phyloP scores from a whole-genome alignment of 2,888 invertebrate genomes.

The Lasiommata megera region DNA sequence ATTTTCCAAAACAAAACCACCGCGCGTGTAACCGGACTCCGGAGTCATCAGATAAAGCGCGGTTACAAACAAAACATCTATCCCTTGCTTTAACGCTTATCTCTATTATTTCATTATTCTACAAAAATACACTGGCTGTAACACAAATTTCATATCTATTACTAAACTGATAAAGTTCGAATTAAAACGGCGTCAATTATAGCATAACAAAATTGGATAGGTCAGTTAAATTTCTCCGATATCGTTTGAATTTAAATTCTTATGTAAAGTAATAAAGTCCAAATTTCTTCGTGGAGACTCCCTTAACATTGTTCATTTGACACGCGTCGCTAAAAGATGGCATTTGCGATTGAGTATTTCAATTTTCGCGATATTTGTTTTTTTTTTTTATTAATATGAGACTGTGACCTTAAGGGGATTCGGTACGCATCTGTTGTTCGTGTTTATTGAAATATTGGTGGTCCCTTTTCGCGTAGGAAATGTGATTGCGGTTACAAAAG shows the following conservation, averaged over 20 bases:
- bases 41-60: conserved; percentile 6
- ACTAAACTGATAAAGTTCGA: neutral
- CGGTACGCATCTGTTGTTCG: conserved; percentile 58
- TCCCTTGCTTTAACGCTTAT: conserved; percentile 23
- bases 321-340: conserved; percentile 46
- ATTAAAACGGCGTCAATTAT: conserved; percentile 3
- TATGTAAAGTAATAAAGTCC: conserved; percentile 30
- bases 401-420: conserved; percentile 57
- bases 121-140: neutral
- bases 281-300: conserved; percentile 37
- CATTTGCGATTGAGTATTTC: conserved; percentile 54
- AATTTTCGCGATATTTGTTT: conserved; percentile 58
- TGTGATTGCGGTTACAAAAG: conserved; percentile 28
- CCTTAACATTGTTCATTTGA: conserved; percentile 49
- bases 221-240: conserved; percentile 16
- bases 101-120: conserved; percentile 8
- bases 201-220: conserved; percentile 21
- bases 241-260: conserved; percentile 17
- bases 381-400: conserved; percentile 58
- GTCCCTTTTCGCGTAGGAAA: conserved; percentile 34
- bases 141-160: conserved; percentile 9
- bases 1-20: neutral
- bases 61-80: conserved; percentile 20
- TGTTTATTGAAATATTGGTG: conserved; percentile 49
- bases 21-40: neutral